Base-by-base conservation (phyloP, 2,797 vertebrate genomes). In the Coracias cyanogaster region DNA sequence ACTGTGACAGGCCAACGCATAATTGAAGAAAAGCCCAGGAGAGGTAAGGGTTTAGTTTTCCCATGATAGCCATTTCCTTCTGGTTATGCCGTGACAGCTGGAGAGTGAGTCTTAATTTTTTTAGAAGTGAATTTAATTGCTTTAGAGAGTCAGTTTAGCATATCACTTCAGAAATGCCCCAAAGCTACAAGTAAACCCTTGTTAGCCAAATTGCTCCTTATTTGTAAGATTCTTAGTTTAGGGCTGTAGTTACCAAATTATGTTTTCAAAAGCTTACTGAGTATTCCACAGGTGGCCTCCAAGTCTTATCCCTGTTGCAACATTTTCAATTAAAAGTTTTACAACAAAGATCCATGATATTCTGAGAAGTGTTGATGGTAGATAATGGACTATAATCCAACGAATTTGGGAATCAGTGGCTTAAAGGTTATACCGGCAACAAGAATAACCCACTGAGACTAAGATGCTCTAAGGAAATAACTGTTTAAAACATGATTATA, bases 41-140 rank as follows among this genome's bases (percentile, higher is more conserved):
- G 93, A 86, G 25, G 70, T 20, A 86, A 55, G 73, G 76, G 66
- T 60, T 86, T 46, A 33, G 33, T 96, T 95, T 92, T 93, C 95
- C 94, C 92, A 66, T 24, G 89, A 69, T 2, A 71, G 57, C 51
- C 28, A 61, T 94, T 93, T 94, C 84, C 91, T 96, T 64, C 93
- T 97, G 95, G 92, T 96, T 96, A 91, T 78, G 69, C 81, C 0
- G 10, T 94, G 94, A 95, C 92, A 96, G 95, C 94, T 96, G 93
- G 89, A 95, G 82, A 96, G 93, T 24, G 67, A 92, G 86, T n/a
- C 92, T 96, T 91, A 92, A 96, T 95, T 91, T 95, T 96, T 93
- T 82, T 89, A 90, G 86, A 89, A 93, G 67, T 71, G 74, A 94
- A 92, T 96, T 95, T 96, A 96, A 96, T 97, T 96, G 93, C 94